Conservation (phyloP, 1,140 invertebrate species). For the Vanessa tameamea region DNA sequence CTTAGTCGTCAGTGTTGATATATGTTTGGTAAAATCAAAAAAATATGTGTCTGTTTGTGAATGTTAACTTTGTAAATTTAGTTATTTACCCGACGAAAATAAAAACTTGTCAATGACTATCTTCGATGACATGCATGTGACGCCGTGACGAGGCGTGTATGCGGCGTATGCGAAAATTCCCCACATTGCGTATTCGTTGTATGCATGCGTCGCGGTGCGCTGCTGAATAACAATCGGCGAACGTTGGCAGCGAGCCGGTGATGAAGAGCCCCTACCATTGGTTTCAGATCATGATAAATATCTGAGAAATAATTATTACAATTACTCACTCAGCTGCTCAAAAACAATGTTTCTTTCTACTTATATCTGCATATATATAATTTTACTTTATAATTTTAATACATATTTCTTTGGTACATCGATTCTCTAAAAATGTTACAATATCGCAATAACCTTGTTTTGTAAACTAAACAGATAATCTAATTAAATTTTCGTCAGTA, state of each 20-base stretch:
- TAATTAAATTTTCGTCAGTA: background rate
- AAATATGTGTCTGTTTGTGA: background rate
- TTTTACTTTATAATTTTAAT: too few relatives aligned
- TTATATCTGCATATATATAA: background rate
- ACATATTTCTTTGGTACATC: too few relatives aligned
- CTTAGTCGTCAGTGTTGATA: too few relatives aligned
- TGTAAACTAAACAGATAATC: background rate
- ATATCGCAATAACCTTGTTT: too few relatives aligned
- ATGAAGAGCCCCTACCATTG: conserved; percentile 39
- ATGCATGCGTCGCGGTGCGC: conserved; percentile 51
- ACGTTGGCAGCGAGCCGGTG: conserved; percentile 63
- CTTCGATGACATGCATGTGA: conserved; percentile 21
- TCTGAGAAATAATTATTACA: background rate
- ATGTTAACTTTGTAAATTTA: background rate
- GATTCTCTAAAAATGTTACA: too few relatives aligned
- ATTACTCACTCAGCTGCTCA: background rate
- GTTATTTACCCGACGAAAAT: conserved; percentile 1
- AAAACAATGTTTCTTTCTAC: background rate
- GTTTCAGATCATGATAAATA: conserved; percentile 31
- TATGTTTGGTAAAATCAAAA: too few relatives aligned
- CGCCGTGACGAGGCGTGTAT: conserved; percentile 35
- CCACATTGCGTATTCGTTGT: conserved; percentile 70
- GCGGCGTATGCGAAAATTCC: conserved; percentile 67
- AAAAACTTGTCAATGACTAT: conserved; percentile 27
- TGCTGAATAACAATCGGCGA: conserved; percentile 71